These are phyloP conservation scores for Panurus biarmicus DNA, from an alignment of 2,113 vertebrate species.

Conservation along the genomic window DNA sequence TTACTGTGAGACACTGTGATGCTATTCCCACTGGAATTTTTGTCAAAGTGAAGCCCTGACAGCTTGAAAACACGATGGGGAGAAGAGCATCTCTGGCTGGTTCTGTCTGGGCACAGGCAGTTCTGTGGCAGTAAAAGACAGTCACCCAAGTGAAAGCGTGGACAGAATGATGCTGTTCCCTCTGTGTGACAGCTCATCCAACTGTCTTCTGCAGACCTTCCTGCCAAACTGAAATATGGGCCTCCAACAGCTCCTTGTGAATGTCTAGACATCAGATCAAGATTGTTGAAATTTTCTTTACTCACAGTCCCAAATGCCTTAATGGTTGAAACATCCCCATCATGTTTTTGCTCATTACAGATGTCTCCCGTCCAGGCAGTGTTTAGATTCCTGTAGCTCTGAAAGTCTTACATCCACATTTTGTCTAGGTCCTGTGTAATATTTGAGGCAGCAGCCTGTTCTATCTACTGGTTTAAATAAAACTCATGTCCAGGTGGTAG, in stretches of 20 bases:
- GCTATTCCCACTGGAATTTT: not conserved
- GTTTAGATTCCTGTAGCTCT: not conserved
- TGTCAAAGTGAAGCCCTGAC: not conserved
- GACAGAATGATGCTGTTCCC: not conserved
- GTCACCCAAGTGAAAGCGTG: not conserved
- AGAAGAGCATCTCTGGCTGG: not conserved
- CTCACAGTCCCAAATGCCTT: not conserved
- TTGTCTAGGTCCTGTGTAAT: not conserved
- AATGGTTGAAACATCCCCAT: not conserved
- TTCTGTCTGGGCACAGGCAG: not conserved
- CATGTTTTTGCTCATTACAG: not conserved
- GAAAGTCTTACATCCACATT: not conserved
- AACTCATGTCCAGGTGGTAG: not conserved
- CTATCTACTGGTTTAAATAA: not conserved
- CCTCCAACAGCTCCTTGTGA: not conserved
- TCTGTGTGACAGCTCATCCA: not conserved
- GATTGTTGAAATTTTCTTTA: not conserved
- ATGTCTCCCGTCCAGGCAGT: not conserved
- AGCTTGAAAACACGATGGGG: not conserved
- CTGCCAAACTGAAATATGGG: not conserved
- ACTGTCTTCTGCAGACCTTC: not conserved
- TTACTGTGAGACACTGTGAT: not conserved
- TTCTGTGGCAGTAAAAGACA: not conserved
- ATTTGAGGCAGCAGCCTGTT: not conserved
- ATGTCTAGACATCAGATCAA: constrained; percentile 14